These are phyloP conservation scores for Saccopteryx bilineata DNA, from an alignment of 2,113 vertebrate genomes.

Conservation along the genomic window DNA sequence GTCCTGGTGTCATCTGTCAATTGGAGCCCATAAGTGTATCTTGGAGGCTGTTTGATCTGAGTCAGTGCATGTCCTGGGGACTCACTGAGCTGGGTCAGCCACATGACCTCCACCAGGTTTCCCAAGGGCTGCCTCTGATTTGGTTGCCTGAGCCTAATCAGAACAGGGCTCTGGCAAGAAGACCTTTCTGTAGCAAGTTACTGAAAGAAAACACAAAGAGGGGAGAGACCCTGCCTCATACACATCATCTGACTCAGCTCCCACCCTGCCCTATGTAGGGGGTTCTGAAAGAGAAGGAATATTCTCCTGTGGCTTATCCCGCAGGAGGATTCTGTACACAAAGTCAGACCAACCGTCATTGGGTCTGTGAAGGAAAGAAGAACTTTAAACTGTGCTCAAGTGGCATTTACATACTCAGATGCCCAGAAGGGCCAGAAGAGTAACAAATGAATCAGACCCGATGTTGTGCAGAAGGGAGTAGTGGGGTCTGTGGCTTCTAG, in stretches of 20 bases:
- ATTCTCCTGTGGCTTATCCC: not conserved
- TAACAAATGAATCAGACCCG: not conserved
- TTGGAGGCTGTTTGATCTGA: not conserved
- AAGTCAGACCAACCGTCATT: not conserved
- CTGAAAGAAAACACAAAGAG: not conserved
- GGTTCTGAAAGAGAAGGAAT: not conserved
- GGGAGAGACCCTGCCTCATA: not conserved
- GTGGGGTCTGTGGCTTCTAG: not conserved
- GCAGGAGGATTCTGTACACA: accelerated
- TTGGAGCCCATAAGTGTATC: not conserved
- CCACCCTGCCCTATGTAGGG: not conserved
- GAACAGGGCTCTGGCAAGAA: not conserved
- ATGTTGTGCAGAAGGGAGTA: not conserved
- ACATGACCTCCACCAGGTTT: not conserved
- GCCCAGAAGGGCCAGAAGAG: not conserved
- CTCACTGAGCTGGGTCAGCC: not conserved
- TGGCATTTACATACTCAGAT: not conserved
- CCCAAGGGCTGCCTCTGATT: not conserved
- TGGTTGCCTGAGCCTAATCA: not conserved
- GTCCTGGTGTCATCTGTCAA: not conserved
- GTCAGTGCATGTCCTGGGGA: not conserved
- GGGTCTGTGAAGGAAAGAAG: not conserved
- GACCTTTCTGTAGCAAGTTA: not conserved
- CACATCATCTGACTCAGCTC: not conserved
- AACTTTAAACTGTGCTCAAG: not conserved